Conservation (phyloP, 2,797 vertebrate genomes). For the Phrynocephalus forsythii region DNA sequence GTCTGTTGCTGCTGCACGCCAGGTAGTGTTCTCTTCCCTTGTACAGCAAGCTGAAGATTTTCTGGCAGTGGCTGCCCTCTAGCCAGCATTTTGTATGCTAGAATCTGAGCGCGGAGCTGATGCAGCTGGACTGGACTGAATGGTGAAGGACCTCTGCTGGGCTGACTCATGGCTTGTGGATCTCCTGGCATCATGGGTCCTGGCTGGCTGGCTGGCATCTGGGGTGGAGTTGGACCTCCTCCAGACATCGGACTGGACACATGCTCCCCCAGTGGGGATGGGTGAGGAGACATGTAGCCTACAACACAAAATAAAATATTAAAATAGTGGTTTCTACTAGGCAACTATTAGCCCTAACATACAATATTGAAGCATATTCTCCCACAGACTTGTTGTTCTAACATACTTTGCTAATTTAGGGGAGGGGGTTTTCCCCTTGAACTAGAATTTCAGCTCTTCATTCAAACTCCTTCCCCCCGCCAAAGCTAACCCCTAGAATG, state of each 20-base stretch:
- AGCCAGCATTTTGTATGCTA: conserved; percentile 97
- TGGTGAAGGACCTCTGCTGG: conserved; percentile 89
- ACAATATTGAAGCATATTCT: background rate
- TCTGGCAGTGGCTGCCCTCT: conserved; percentile 95
- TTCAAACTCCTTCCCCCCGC: no score
- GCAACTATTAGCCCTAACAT: background rate
- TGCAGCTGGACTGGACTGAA: conserved; percentile 96
- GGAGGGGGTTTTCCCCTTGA: background rate
- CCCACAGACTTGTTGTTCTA: background rate
- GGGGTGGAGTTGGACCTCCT: conserved; percentile 93
- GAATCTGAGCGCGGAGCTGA: conserved; percentile 96
- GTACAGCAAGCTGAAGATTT: conserved; percentile 95
- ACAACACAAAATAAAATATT: conserved; percentile 50
- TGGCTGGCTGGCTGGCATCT: conserved; percentile 88
- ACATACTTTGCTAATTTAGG: background rate
- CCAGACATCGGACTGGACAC: conserved; percentile 94
- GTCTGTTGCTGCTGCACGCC: conserved; percentile 90
- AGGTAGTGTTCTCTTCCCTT: conserved; percentile 95
- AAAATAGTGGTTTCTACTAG: conserved; percentile 1
- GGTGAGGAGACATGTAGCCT: conserved; percentile 98
- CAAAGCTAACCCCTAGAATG: background rate
- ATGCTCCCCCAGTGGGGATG: conserved; percentile 93
- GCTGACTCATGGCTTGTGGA: conserved; percentile 88
- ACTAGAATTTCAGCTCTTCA: no score
- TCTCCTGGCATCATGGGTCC: conserved; percentile 90